Evolutionary conservation across 2,888 invertebrate species (phyloP).

Genomic region (Heliconius charithonia): DNA sequence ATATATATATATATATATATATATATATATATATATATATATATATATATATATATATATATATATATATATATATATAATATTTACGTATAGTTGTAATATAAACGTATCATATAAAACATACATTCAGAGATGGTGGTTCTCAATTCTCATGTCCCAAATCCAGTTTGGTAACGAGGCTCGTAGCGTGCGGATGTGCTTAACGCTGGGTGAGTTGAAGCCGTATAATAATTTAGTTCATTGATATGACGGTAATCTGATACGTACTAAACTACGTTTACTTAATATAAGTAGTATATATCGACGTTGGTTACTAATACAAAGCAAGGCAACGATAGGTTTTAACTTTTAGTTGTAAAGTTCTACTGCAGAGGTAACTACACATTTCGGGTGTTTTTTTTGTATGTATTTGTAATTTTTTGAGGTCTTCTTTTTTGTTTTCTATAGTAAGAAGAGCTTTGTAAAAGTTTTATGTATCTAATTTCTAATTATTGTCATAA

Average conservation of each 20-base stretch:
- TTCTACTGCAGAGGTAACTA: neutral
- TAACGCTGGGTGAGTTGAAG: slow-evolving; percentile 53
- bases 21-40: slow-evolving; percentile 3
- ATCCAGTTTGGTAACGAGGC: slow-evolving; percentile 35
- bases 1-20: slow-evolving; percentile 3
- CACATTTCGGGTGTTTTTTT: neutral
- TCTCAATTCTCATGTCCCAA: neutral
- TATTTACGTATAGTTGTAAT: neutral
- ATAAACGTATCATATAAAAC: slow-evolving; percentile 1
- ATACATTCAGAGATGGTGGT: neutral
- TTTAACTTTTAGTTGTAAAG: neutral
- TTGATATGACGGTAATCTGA: slow-evolving; percentile 56
- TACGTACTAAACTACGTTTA: slow-evolving; percentile 35
- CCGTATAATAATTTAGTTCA: slow-evolving; percentile 54
- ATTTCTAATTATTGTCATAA: neutral
- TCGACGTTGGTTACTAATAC: neutral
- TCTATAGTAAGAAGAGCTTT: neutral
- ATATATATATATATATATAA: slow-evolving; percentile 1
- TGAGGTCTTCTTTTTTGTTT: neutral
- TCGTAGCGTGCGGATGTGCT: slow-evolving; percentile 43
- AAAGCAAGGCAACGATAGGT: neutral
- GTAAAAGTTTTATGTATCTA: neutral
- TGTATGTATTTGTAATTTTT: neutral
- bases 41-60: neutral
- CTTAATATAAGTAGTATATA: neutral